These are phyloP conservation scores for Platalea minor DNA, from an alignment of 2,797 vertebrate species.

Conservation along the genomic window DNA sequence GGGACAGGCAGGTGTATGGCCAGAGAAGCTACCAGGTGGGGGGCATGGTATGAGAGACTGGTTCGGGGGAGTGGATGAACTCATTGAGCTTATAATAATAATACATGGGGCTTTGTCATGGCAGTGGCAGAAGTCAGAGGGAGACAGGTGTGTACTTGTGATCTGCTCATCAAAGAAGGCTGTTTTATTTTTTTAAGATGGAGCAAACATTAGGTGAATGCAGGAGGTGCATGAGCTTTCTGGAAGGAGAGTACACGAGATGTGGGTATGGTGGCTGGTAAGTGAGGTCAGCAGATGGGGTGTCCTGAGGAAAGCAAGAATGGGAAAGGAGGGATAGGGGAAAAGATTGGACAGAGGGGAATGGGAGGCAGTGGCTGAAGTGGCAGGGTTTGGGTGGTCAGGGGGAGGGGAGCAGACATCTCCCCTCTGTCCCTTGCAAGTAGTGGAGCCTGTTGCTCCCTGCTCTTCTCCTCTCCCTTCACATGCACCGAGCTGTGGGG, in stretches of 20 bases:
- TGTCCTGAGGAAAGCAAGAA: background rate
- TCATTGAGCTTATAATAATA: background rate
- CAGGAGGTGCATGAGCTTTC: background rate
- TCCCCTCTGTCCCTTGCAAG: background rate
- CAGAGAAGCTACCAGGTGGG: background rate
- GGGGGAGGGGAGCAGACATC: background rate
- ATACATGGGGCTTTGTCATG: background rate
- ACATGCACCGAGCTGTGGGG: background rate
- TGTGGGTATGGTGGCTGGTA: background rate
- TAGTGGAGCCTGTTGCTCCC: background rate
- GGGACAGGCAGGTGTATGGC: background rate
- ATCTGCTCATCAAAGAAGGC: background rate
- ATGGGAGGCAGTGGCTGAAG: background rate
- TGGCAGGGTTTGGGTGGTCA: background rate
- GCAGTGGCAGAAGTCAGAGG: background rate
- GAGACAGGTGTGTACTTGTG: background rate
- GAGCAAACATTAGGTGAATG: background rate
- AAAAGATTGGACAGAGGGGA: background rate
- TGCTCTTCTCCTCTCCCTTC: background rate
- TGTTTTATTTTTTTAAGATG: background rate
- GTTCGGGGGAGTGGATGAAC: background rate
- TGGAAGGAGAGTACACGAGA: background rate
- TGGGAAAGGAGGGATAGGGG: background rate
- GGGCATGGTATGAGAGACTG: background rate
- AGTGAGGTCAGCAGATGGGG: background rate